These are phyloP conservation scores for Tragelaphus imberbis DNA, from an alignment of 2,113 vertebrate genomes.

Conservation along the genomic window DNA sequence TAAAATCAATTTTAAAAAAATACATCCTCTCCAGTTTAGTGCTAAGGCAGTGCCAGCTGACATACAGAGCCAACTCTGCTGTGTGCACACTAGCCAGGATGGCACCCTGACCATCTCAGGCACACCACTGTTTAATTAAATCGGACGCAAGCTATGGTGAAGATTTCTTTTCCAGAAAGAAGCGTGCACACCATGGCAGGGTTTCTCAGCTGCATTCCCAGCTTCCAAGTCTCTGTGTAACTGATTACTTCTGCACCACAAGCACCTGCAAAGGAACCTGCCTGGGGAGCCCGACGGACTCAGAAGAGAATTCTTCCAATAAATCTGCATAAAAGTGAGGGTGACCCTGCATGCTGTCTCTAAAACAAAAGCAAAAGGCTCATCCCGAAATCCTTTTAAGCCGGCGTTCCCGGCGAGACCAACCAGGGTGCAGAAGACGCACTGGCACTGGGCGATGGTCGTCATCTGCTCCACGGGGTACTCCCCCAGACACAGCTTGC, in stretches of 20 bases:
- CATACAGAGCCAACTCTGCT: rapidly evolving
- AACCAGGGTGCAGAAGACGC: slow-evolving; percentile 98
- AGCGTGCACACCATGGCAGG: rapidly evolving
- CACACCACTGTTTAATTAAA: rapidly evolving
- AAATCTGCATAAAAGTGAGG: background rate
- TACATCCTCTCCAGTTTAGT: background rate
- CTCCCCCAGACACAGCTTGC: slow-evolving; percentile 98
- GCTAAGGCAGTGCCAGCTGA: rapidly evolving
- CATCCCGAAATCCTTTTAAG: background rate
- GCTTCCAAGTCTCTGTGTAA: background rate
- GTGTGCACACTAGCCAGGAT: rapidly evolving
- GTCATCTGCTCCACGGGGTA: slow-evolving; percentile 98
- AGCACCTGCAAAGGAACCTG: rapidly evolving
- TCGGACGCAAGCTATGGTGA: rapidly evolving
- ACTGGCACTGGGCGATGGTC: slow-evolving; percentile 97
- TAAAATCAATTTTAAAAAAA: background rate
- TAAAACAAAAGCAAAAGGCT: rapidly evolving
- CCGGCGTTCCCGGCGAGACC: slow-evolving; percentile 56
- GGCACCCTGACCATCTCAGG: background rate
- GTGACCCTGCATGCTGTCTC: too few species aligned
- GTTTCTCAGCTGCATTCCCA: too few species aligned
- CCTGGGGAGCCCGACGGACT: background rate
- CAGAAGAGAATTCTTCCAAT: background rate
- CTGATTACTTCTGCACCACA: background rate
- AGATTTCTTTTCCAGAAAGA: background rate